Evolutionary conservation across 2,888 invertebrate species (phyloP).

Genomic region (Apodemia zela): DNA sequence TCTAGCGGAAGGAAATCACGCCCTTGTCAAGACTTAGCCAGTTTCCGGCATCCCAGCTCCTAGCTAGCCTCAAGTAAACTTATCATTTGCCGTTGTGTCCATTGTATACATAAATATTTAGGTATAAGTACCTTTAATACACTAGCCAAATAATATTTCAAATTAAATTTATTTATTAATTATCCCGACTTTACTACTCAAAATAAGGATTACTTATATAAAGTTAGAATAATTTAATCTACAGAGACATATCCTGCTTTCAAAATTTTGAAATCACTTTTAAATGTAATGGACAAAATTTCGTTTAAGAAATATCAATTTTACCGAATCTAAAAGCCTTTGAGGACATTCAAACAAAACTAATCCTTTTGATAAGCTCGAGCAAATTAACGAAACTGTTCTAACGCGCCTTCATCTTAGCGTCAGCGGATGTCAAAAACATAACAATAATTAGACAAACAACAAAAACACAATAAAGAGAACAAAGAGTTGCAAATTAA

Average conservation of each 20-base stretch:
- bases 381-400: constrained; percentile 1
- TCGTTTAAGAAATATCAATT: neutral
- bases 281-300: neutral
- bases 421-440: constrained; percentile 5
- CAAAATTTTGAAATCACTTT: neutral
- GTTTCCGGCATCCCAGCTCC: no score
- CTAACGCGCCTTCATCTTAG: constrained; percentile 7
- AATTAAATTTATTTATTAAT: neutral
- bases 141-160: no score
- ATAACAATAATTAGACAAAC: constrained; percentile 20
- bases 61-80: no score
- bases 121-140: no score
- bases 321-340: neutral
- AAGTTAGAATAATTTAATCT: neutral
- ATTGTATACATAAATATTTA: no score
- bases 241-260: neutral
- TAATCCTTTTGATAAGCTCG: neutral
- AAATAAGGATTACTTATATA: neutral
- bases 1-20: no score
- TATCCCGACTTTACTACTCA: neutral
- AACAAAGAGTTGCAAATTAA: constrained; percentile 23
- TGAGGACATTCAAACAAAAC: constrained; percentile 5
- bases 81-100: no score
- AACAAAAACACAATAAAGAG: constrained; percentile 18
- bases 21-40: no score